These are phyloP conservation scores for Bufotes viridis DNA, from an alignment of 2,797 vertebrate species.

Conservation along the genomic window DNA sequence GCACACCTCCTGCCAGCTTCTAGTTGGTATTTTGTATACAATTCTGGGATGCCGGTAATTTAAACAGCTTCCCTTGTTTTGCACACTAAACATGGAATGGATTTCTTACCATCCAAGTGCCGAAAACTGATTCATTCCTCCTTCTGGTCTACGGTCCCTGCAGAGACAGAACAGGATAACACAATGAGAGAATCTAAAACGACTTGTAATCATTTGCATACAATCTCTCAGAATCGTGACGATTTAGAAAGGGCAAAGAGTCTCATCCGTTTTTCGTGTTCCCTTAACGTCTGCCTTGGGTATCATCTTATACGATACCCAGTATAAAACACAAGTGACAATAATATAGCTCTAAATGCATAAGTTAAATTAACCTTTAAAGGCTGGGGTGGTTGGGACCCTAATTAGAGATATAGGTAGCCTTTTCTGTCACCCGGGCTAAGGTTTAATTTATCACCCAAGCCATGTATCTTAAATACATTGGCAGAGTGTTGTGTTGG, in stretches of 20 bases:
- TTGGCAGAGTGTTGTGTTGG: too few species aligned
- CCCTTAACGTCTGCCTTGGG: background rate
- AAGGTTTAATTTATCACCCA: too few species aligned
- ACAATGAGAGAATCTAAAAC: conserved; percentile 12
- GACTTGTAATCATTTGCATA: conserved; percentile 17
- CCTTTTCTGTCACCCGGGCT: too few species aligned
- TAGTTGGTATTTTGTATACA: conserved; percentile 41
- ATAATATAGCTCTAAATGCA: background rate
- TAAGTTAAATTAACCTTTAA: background rate
- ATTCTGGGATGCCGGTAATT: conserved; percentile 41
- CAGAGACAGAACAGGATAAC: conserved; percentile 5
- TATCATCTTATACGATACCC: background rate
- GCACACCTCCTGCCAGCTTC: background rate
- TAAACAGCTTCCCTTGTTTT: conserved; percentile 44
- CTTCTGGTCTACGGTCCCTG: background rate
- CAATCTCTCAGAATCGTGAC: background rate
- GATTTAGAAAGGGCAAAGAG: background rate
- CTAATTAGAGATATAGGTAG: background rate
- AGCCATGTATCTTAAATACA: too few species aligned
- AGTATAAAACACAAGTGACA: background rate
- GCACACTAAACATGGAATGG: conserved; percentile 33
- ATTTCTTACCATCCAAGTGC: conserved; percentile 25
- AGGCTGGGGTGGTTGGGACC: background rate
- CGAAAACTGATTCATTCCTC: conserved; percentile 17
- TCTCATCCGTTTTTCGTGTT: background rate